Evolutionary conservation across 1,140 invertebrate species (phyloP).

Genomic region (Heterodera carotae): DNA sequence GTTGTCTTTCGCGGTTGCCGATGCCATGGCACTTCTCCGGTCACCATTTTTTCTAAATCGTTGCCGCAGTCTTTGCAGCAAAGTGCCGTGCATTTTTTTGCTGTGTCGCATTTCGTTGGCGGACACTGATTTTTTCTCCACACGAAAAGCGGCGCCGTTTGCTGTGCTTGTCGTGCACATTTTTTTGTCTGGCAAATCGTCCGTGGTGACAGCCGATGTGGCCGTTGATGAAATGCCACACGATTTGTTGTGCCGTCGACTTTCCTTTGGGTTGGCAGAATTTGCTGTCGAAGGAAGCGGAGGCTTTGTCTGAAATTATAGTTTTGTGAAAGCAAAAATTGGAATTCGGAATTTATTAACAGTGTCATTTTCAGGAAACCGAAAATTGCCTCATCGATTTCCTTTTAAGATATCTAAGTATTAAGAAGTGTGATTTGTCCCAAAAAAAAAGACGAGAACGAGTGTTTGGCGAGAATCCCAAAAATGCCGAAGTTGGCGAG

Average conservation of each 20-base stretch:
- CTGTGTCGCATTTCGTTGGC: constrained; percentile 17
- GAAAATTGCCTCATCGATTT: too few species aligned
- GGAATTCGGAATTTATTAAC: not conserved
- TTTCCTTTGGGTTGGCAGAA: not conserved
- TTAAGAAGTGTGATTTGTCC: too few species aligned
- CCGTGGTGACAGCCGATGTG: constrained; percentile 8
- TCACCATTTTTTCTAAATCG: constrained; percentile 11
- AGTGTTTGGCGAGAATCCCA: too few species aligned
- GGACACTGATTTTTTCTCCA: constrained; percentile 22
- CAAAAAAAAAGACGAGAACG: too few species aligned
- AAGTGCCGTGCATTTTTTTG: not conserved
- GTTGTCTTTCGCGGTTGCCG: too few species aligned
- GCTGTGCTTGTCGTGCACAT: not conserved
- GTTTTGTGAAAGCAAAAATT: too few species aligned
- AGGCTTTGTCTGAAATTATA: not conserved
- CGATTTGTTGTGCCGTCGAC: not conserved
- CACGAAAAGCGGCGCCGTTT: not conserved
- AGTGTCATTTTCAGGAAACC: too few species aligned
- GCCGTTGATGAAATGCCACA: not conserved
- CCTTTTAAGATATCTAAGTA: too few species aligned
- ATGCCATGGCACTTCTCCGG: not conserved
- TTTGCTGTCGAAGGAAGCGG: not conserved
- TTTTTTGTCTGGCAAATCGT: constrained; percentile 15
- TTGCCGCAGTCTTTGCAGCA: constrained; percentile 10
- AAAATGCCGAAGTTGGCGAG: too few species aligned